These are phyloP conservation scores for Dissostichus mawsoni DNA, from an alignment of 2,113 vertebrate genomes.

Conservation along the genomic window DNA sequence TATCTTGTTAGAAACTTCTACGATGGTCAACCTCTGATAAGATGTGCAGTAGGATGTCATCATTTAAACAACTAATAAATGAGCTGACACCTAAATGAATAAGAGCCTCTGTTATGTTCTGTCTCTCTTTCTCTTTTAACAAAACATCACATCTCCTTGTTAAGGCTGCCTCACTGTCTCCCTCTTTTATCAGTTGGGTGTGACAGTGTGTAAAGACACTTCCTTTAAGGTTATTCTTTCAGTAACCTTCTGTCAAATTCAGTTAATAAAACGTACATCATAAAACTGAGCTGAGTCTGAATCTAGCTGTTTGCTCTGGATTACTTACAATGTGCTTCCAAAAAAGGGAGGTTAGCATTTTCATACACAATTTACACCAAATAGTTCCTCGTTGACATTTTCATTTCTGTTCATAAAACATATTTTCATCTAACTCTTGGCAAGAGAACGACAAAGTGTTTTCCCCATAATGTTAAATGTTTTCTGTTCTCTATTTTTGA, in stretches of 20 bases:
- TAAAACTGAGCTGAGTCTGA: neutral
- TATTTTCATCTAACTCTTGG: no score
- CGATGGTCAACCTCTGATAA: neutral
- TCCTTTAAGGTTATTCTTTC: neutral
- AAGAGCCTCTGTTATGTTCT: neutral
- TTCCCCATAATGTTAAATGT: neutral
- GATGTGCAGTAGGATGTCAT: neutral
- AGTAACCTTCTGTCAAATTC: neutral
- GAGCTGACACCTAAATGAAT: neutral
- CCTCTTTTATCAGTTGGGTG: constrained; percentile 14
- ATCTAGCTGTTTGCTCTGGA: neutral
- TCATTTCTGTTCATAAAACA: neutral
- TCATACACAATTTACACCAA: neutral
- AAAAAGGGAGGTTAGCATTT: neutral
- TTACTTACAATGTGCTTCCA: neutral
- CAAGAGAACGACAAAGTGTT: no score
- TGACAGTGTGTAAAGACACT: neutral
- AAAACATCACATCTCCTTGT: neutral
- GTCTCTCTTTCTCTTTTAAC: neutral
- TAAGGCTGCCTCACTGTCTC: constrained; percentile 20
- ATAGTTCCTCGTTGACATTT: neutral
- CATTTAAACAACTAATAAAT: neutral
- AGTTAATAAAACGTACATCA: neutral
- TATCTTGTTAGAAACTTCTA: neutral
- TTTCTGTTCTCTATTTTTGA: no score